Base-by-base conservation (phyloP, 1,140 invertebrate genomes). In the Aporrectodea caliginosa region DNA sequence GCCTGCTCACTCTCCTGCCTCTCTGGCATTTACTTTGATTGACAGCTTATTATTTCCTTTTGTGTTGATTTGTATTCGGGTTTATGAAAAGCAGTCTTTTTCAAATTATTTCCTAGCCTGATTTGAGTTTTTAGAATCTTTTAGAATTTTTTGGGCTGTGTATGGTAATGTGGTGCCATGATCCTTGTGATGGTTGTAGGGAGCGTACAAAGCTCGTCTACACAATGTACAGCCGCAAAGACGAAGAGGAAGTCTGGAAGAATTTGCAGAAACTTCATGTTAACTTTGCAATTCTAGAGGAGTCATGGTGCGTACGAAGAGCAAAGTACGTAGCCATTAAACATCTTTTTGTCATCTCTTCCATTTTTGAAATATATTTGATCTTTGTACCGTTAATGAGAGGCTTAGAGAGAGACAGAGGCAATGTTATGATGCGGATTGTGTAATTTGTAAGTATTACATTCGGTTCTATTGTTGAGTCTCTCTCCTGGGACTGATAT, bases 121-220 rank as follows among this genome's bases (percentile, higher is more conserved):
- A n/a, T n/a, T n/a, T n/a, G n/a, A n/a, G n/a, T n/a, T n/a, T n/a
- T n/a, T n/a, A n/a, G n/a, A n/a, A n/a, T n/a, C n/a, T n/a, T n/a
- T n/a, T n/a, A n/a, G n/a, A n/a, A n/a, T n/a, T n/a, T n/a, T n/a
- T n/a, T n/a, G n/a, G n/a, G n/a, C n/a, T n/a, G n/a, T n/a, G n/a
- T n/a, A n/a, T n/a, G n/a, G n/a, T n/a, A n/a, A n/a, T n/a, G n/a
- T n/a, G n/a, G n/a, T n/a, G n/a, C n/a, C n/a, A n/a, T n/a, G n/a
- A n/a, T n/a, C n/a, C n/a, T n/a, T n/a, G n/a, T 58, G 43, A n/a
- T 32, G 35, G 80, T 90, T 89, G 14, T 87, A 93, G 93, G 81
- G 90, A 91, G 82, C 89, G 92, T 27, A 93, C 93, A 0, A 91
- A 92, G 82, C 90, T 91, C 82, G 84, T 90, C 16, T 90, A 90